These are phyloP conservation scores for Ochropleura leucogaster DNA, from an alignment of 2,888 invertebrate genomes.

Conservation along the genomic window DNA sequence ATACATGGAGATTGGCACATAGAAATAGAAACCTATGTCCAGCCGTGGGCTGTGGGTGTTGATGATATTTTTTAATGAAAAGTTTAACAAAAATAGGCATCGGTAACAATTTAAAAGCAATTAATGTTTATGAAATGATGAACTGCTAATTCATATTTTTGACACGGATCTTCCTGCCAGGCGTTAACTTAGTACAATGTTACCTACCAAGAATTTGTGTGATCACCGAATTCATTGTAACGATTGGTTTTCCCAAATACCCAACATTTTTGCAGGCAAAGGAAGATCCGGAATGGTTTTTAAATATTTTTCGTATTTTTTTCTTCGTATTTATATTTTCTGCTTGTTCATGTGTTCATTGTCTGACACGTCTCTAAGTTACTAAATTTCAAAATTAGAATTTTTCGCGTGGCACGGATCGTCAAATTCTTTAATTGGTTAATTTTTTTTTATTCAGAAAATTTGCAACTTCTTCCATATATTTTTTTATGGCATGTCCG, in stretches of 20 bases:
- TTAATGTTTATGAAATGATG: background rate
- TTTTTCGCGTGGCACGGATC: no score
- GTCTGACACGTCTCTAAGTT: no score
- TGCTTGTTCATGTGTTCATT: slow-evolving; percentile 21
- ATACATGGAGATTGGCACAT: background rate
- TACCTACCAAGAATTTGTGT: slow-evolving; percentile 29
- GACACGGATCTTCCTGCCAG: background rate
- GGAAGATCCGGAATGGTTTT: slow-evolving; percentile 37
- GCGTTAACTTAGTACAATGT: background rate
- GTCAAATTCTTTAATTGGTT: no score
- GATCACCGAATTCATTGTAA: background rate
- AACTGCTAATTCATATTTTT: background rate
- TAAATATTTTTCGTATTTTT: background rate
- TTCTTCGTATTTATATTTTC: slow-evolving; percentile 13
- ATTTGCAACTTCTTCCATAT: no score
- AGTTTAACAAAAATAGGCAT: background rate
- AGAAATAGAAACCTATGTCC: background rate
- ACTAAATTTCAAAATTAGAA: no score
- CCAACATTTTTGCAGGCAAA: background rate
- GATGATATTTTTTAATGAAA: background rate
- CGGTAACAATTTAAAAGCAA: background rate
- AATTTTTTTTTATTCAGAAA: no score
- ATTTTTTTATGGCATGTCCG: no score
- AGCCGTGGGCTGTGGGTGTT: background rate
- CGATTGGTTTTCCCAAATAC: slow-evolving; percentile 25